phyloP scores from a whole-genome alignment of 2,888 invertebrate species.

The Cantharis rufa region DNA sequence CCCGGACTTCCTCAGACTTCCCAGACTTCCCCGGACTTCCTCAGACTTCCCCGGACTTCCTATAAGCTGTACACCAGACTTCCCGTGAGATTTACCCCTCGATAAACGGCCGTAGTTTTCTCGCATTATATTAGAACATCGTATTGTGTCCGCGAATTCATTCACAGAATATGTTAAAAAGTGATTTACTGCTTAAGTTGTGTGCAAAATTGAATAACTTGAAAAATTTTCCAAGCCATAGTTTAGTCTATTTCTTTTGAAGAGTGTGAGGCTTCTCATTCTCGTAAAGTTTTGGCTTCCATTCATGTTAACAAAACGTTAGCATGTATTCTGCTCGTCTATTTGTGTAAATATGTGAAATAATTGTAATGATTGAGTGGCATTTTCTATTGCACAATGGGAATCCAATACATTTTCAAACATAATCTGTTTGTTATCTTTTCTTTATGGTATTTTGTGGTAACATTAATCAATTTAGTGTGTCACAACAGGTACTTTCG shows the following conservation, averaged over 20 bases:
- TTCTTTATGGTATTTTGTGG: neutral
- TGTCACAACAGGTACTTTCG: neutral
- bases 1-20: no score
- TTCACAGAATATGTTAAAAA: conserved; percentile 24
- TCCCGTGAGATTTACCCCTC: no score
- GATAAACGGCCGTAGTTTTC: conserved; percentile 27
- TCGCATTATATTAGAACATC: conserved; percentile 27
- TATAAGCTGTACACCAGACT: no score
- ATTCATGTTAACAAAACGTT: conserved; percentile 24
- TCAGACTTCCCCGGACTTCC: no score
- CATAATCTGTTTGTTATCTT: neutral
- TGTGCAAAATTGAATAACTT: conserved; percentile 26
- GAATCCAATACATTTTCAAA: neutral
- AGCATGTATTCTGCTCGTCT: conserved; percentile 16
- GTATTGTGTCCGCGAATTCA: conserved; percentile 25
- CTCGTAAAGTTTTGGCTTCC: conserved; percentile 12
- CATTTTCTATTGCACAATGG: neutral
- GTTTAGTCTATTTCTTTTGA: conserved; percentile 18
- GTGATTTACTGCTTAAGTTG: conserved; percentile 27
- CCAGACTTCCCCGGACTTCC: no score
- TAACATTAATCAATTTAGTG: neutral
- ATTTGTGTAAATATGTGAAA: conserved; percentile 22
- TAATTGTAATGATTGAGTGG: conserved; percentile 12
- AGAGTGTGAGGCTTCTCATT: conserved; percentile 28
- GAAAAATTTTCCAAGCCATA: conserved; percentile 20